Evolutionary conservation across 2,888 invertebrate species (phyloP), one percentile per base, ranked within the genome.

Genomic region (Plebejus argus): DNA sequence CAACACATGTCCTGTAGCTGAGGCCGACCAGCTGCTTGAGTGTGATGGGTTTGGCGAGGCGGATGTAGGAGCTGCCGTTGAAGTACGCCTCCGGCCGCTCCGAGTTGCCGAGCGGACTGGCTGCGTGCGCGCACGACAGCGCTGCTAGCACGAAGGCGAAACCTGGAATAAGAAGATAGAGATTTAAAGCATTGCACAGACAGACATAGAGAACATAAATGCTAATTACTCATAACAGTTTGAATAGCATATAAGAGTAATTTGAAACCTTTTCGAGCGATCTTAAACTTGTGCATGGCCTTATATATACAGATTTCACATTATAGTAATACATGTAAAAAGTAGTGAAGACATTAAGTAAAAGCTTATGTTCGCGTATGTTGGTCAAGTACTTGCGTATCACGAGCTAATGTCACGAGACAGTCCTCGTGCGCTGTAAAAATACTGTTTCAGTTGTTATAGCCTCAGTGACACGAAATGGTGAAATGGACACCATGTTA

Each of bases 21-120:
- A 98, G 95, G 39, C 97, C 97, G 80, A 97, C 97, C 85, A 97
- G 97, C 86, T 96, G 96, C 89, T 96, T 96, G 84, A 97, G 95
- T 79, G 97, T 96, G 87, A 97, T 95, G 78, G 97, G 96, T 79
- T 96, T 95, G 81, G 95, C 91, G 82, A 98, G 94, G 86, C 96
- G 95, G 82, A 97, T 95, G 88, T 96, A 97, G 28, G 97, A 96
- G 84, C 96, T 96, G 83, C 97, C 97, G 91, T 98, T 97, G 91
- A 98, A 97, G 90, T 97, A 98, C 72, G 97, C 97, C 91, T 98
- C 98, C 78, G 97, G 96, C 78, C 96, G 94, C 83, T 95, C 95
- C 76, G 95, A 95, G 78, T 95, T 95, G 20, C 95, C 95, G 78
- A 90, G 88, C 49, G 93, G 93, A 20, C 84, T 87, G 53, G 86